A percentile compares a stretch with the other conserved stretches of the same genome.
Conservation (phyloP, 2,113 vertebrate species). For the cat (Felis catus) region F.catus_Fca126_mat1.0 CM031416.1:133619501-133620000, state of each 20-base stretch:
- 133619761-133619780: background rate
- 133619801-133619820: background rate
- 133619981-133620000: too few species aligned
- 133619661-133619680: background rate
- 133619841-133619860: too few species aligned
- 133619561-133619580: background rate
- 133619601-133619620: background rate
- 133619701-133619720: fast-evolving
- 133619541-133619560: background rate
- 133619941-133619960: too few species aligned
- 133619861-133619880: too few species aligned
- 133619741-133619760: fast-evolving
- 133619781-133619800: background rate
- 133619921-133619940: too few species aligned
- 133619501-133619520: background rate
- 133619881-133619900: too few species aligned
- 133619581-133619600: fast-evolving
- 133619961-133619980: too few species aligned
- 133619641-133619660: background rate
- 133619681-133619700: background rate
- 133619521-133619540: background rate
- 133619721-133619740: background rate
- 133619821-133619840: background rate
- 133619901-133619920: too few species aligned
- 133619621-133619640: background rate